Base-by-base conservation (phyloP, 2,113 vertebrate species). In the Nannospalax galili region DNA sequence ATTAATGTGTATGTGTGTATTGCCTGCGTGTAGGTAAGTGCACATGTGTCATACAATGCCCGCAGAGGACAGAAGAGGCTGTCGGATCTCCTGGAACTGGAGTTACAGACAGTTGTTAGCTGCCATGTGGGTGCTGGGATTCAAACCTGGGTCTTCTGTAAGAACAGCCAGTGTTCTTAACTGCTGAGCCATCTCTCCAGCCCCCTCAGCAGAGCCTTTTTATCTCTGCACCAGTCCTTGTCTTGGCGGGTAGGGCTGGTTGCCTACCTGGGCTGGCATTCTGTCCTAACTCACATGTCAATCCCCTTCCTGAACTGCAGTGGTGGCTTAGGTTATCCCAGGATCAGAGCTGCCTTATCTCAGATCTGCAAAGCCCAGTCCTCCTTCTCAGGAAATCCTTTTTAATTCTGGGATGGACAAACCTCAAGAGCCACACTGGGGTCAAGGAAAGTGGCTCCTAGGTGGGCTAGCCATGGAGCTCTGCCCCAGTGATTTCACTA, bases 321-420 rank as follows among this genome's bases (percentile, higher is more conserved):
- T 0, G 11, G 73, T 35, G 5, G 93, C 95, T 97, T 97, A 92
- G 95, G 82, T 97, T 97, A 97, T 90, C 0, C 26, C 92, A 22
- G 95, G 89, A 96, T 37, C 52, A 22, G 15, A 45, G 75, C 84
- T 48, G 93, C 93, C 97, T 97, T 95, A 95, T 84, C 87, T 96
- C 81, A 64, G 84, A 96, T 97, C 92, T 84, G n/a, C 91, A 70
- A 19, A 75, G 91, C 3, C 32, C n/a, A 45, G 45, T 70, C 2
- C 30, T 35, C 40, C 3, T 89, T 92, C 91, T 86, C 73, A 62
- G 77, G 40, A 94, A 92, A 97, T 58, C 17, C 74, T 97, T 97
- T n/a, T 93, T 60, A 91, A 80, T 65, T 86, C 64, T 4, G 56
- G 32, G 45, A 22, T 52, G 77, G n/a, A 80, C 32, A 80, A 96